Base-by-base conservation (phyloP, 2,113 vertebrate species). In the Osmerus mordax region DNA sequence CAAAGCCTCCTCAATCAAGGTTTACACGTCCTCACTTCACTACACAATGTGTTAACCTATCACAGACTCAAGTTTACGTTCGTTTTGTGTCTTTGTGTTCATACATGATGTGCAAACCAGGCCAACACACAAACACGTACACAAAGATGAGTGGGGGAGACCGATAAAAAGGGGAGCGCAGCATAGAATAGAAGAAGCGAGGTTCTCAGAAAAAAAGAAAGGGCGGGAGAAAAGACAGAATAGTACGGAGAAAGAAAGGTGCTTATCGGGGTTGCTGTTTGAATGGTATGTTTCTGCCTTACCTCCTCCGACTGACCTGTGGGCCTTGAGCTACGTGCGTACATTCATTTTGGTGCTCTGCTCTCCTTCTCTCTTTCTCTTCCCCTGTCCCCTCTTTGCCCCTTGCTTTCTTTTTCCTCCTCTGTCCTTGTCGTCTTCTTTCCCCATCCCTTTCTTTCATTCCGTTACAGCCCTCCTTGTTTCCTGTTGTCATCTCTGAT, bases 251-350 rank as follows among this genome's bases (percentile, higher is more conserved):
- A 7, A 36, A 36, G 4, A 36, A 36, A 36, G 7, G 32, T 4
- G 41, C 41, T 47, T 47, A 5, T 47, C 9, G 1, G 32, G 5
- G 32, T 47, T 47, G 41, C 41, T 47, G 41, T 47, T 47, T 47
- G 41, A 47, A 47, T 47, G 41, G 41, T 56, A 18, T 11, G 3
- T 56, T 55, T 55, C 54, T 16, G 54, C 18, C 32, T 36, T 36
- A 36, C 4, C 32, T 36, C 32, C 32, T 36, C 32, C 32, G 3
- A 36, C 41, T 55, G 51, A 80, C 54, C 69, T 69, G 67, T 70
- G 73, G 72, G 41, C 79, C 83, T 78, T 77, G n/a, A 79, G 72
- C 32, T 14, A 18, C 36, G 62, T 47, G 41, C 32, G 32, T 72
- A 18, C 59, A 67, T 80, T 73, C 72, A 68, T 59, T 28, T 3